These are phyloP conservation scores for Gallirallus australis DNA, from an alignment of 2,797 vertebrate genomes.

Conservation along the genomic window DNA sequence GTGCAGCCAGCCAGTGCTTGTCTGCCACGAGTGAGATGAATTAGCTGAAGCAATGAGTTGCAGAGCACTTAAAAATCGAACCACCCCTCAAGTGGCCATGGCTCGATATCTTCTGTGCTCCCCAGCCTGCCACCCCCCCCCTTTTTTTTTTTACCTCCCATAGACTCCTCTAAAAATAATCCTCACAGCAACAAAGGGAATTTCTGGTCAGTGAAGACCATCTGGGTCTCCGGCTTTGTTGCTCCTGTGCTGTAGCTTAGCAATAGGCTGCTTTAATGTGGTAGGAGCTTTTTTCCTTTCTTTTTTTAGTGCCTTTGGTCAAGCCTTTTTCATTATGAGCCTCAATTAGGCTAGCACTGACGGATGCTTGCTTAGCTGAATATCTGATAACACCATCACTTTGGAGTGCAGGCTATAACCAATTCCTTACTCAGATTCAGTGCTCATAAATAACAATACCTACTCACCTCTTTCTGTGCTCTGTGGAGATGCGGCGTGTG, in stretches of 20 bases:
- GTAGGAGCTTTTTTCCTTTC: background rate
- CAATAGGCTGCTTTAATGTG: background rate
- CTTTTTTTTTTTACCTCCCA: background rate
- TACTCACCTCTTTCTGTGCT: background rate
- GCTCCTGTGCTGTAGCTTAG: background rate
- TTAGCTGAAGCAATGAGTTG: background rate
- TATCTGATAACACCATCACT: background rate
- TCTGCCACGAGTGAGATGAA: background rate
- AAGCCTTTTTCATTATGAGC: slow-evolving; percentile 9
- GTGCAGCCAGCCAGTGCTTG: background rate
- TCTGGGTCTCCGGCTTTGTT: slow-evolving; percentile 53
- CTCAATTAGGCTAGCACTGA: background rate
- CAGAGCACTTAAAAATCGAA: background rate
- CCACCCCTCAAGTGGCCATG: background rate
- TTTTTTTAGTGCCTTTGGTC: background rate
- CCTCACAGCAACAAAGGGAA: slow-evolving; percentile 30
- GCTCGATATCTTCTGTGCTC: background rate
- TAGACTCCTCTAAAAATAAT: slow-evolving; percentile 20
- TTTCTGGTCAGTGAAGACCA: slow-evolving; percentile 25
- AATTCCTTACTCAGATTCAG: background rate
- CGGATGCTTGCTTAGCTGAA: background rate
- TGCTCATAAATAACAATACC: background rate
- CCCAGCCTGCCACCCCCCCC: background rate
- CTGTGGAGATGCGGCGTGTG: too few relatives aligned
- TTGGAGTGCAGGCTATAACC: background rate